These are phyloP conservation scores for Merluccius polli DNA, from an alignment of 2,797 vertebrate genomes.

Conservation along the genomic window DNA sequence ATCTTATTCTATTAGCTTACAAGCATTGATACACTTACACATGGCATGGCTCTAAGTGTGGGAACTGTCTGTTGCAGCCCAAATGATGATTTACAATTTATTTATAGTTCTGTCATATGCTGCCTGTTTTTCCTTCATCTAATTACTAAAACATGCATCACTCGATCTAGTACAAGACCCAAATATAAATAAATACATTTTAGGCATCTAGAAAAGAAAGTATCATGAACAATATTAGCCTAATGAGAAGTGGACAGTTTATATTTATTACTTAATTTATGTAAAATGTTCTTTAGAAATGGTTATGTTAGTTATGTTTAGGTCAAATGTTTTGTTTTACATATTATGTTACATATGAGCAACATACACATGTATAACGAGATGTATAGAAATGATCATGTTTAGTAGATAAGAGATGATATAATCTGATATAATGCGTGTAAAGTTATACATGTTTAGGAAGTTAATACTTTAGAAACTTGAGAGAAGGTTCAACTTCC, in stretches of 20 bases:
- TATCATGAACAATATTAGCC: not conserved
- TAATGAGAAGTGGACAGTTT: not conserved
- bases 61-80: not conserved
- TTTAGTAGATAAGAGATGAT: not conserved
- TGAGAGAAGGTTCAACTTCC: not conserved
- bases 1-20: not conserved
- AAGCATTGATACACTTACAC: not conserved
- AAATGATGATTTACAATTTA: not conserved
- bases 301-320: not conserved
- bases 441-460: not conserved
- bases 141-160: slow-evolving; percentile 1
- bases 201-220: not conserved
- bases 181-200: not conserved
- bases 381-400: not conserved
- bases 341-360: not conserved
- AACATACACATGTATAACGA: not conserved
- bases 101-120: not conserved
- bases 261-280: not conserved
- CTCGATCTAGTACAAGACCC: slow-evolving; percentile 1
- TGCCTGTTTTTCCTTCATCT: slow-evolving; percentile 1
- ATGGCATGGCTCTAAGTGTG: not conserved
- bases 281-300: not conserved
- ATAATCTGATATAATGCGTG: not conserved
- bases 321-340: not conserved
- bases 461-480: too few species aligned